A percentile compares a stretch with the other conserved stretches of the same genome.
Evolutionary conservation across 2,113 vertebrate species (phyloP).

Genomic region (Gymnobelideus leadbeateri): DNA sequence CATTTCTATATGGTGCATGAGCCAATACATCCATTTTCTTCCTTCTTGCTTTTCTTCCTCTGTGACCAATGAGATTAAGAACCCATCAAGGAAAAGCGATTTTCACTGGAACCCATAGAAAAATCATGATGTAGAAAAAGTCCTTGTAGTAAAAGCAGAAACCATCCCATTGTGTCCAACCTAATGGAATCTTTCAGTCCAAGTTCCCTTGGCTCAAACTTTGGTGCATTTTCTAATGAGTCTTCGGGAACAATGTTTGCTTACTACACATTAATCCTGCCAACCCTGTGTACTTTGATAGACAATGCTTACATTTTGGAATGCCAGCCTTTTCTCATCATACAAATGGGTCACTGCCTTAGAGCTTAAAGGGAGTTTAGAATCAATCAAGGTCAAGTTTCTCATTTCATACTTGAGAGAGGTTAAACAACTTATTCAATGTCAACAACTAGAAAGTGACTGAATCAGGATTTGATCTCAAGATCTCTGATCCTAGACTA

Average conservation of each 20-base stretch:
- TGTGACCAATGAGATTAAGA: slow-evolving; percentile 20
- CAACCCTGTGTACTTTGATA: slow-evolving; percentile 52
- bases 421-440: background rate
- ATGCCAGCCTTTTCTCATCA: background rate
- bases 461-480: background rate
- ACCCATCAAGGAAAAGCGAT: background rate
- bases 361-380: background rate
- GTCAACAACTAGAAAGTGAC: background rate
- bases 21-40: background rate
- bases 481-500: background rate
- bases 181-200: slow-evolving; percentile 22
- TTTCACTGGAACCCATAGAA: background rate
- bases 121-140: background rate
- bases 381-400: background rate
- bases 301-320: slow-evolving; percentile 41
- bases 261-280: slow-evolving; percentile 37
- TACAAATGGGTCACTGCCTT: background rate
- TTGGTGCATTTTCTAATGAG: slow-evolving; percentile 22
- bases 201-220: background rate
- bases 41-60: background rate
- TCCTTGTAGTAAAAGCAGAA: background rate
- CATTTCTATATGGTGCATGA: background rate
- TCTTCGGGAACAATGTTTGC: slow-evolving; percentile 38
- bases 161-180: background rate
- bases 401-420: background rate